Base-by-base conservation (phyloP, 2,888 invertebrate species). In the Acleris cristana region DNA sequence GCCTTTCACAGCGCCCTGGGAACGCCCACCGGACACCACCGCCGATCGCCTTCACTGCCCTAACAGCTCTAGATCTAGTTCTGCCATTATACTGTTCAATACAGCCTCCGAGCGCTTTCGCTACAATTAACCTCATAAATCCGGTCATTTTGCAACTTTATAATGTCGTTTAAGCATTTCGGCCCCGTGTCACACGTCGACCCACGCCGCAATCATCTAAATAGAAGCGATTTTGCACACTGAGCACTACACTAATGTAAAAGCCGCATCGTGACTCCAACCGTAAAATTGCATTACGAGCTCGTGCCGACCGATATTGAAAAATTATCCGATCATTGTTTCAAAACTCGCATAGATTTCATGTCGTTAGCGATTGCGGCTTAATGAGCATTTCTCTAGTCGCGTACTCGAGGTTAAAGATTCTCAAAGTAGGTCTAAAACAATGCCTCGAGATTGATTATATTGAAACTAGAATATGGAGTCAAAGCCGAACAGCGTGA, bases 1-100 rank as follows among this genome's bases (percentile, higher is more conserved):
- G 82, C 89, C 89, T 89, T 90, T 89, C 88, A 85, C 90, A 77
- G 81, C 74, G 80, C 79, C 82, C 79, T 76, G 76, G 72, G 74
- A 84, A 81, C 84, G 80, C 85, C 86, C 78, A 80, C 79, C 79
- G 78, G 79, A 82, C 83, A 78, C 81, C 74, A 74, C 74, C 75
- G 72, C 75, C 77, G 40, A 76, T 78, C 74, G 76, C 82, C 79
- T 84, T 82, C 81, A 76, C 80, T 77, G 78, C 75, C 79, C 80
- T 79, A 79, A 78, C 80, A 73, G 69, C 70, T 71, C 76, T 75
- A 76, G 74, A 76, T 77, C 77, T 77, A 74, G 71, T 73, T 76
- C 74, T 69, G 54, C 55, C 70, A 75, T 79, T 79, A 78, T 74
- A 75, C 71, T 54, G 69, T 59, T 74, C 69, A 70, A 75, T 64